Evolutionary conservation across 2,113 vertebrate genomes (phyloP).

Genomic region (Rynchops niger): DNA sequence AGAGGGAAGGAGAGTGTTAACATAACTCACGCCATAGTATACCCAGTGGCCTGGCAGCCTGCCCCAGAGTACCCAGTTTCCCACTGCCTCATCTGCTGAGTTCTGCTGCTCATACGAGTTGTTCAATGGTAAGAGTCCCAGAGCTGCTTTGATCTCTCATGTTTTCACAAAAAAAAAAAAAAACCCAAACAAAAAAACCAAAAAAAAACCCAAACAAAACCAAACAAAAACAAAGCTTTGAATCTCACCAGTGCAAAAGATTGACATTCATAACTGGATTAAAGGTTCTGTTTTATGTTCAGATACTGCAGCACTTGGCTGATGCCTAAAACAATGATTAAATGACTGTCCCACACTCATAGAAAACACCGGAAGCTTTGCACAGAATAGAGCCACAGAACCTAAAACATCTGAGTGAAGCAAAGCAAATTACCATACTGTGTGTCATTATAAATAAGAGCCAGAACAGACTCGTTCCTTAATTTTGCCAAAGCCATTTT

Average conservation of each 20-base stretch:
- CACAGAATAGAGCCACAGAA: rapidly evolving
- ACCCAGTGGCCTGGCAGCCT: background rate
- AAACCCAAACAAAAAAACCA: background rate
- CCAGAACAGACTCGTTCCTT: background rate
- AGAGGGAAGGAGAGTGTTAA: background rate
- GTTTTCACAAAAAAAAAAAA: background rate
- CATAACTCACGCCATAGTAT: background rate
- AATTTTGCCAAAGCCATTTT: background rate
- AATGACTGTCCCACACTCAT: background rate
- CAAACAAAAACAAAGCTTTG: background rate
- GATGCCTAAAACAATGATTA: background rate
- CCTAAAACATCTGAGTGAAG: background rate
- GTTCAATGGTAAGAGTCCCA: background rate
- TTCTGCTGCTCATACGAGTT: background rate
- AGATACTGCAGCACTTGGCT: background rate
- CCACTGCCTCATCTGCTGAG: rapidly evolving
- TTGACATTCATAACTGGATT: background rate
- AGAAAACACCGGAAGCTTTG: background rate
- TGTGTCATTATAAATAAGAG: background rate
- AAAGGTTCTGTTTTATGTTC: background rate
- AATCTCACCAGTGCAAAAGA: background rate
- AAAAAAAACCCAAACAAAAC: background rate
- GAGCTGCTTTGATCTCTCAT: background rate
- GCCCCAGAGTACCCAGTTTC: background rate
- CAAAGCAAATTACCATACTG: background rate